Evolutionary conservation across 30 jellyfish, hydroid and myxozoan species (phyloP), one percentile per base, ranked within the genome.

Genomic region (Hydra vulgaris): DNA sequence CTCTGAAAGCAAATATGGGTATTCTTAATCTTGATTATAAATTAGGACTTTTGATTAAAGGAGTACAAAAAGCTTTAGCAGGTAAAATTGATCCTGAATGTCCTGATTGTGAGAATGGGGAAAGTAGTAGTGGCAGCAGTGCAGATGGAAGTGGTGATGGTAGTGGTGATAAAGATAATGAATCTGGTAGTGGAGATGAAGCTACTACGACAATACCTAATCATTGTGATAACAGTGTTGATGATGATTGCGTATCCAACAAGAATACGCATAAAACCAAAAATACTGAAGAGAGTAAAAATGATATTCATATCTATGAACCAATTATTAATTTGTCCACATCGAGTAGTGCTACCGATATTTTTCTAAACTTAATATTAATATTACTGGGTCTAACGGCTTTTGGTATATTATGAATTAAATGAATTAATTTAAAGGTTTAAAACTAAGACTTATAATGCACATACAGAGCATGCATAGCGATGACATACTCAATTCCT

Each of bases 31-130:
- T 83, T 61, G 95, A 80, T 17, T 26, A 82, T 56, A 87, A 84
- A 79, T 81, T 92, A 21, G 83, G 87, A 25, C 94, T 54, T 61
- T 83, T 87, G 18, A 92, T 95, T 15, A 92, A 80, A 80, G 87
- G 98, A 72, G 84, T 92, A 26, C 78, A 26, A 3, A 66, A 74
- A 27, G 98, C 96, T 24, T 75, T 79, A 71, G 66, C 26, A n/a
- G 98, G 96, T 8, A 24, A 61, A 16, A 80, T 95, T 0, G 96
- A 84, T 55, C 86, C 95, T 8, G 82, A 83, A 53, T 74, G 82
- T 19, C 71, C 84, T 15, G 96, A 92, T 74, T 73, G 81, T 40
- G 95, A 84, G 53, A 20, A 21, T 18, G 86, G 84, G 8, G 26
- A 53, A 20, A 88, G 82, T 56, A 85, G 95, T 76, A 95, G 95